Conservation (phyloP, 1,140 invertebrate genomes). For the Lysiphlebus fabarum region DNA sequence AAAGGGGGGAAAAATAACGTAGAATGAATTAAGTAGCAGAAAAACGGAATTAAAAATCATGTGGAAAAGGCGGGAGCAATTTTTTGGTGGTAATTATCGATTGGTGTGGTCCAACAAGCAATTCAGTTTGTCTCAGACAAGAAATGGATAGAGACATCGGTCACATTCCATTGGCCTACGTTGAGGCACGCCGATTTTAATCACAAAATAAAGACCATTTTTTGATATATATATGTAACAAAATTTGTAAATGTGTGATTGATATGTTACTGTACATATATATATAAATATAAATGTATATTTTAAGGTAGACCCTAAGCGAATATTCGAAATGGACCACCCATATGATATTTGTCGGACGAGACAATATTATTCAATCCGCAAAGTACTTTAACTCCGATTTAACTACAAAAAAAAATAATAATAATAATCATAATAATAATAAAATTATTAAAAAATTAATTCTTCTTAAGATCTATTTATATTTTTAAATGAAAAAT, state of each 20-base stretch:
- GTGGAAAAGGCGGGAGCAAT: slow-evolving; percentile 50
- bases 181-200: slow-evolving; percentile 44
- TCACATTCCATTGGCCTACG: slow-evolving; percentile 45
- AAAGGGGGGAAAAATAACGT: background rate
- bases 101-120: slow-evolving; percentile 47
- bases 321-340: slow-evolving; percentile 6
- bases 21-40: slow-evolving; percentile 27
- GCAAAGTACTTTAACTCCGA: no score
- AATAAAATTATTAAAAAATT: no score
- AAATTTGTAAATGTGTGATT: no score
- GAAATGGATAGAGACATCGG: slow-evolving; percentile 56
- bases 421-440: no score
- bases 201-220: slow-evolving; percentile 16
- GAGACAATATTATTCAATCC: slow-evolving; percentile 29
- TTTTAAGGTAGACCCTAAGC: background rate
- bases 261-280: background rate
- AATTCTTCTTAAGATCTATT: no score
- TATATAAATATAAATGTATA: slow-evolving; percentile 7
- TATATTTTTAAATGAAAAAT: no score
- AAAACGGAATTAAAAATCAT: slow-evolving; percentile 45
- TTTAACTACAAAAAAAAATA: no score
- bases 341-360: slow-evolving; percentile 11
- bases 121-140: slow-evolving; percentile 34
- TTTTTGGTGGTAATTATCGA: slow-evolving; percentile 55
- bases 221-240: no score